Evolutionary conservation across 2,797 vertebrate genomes (phyloP).

Genomic region (Pipistrellus pygmaeus): DNA sequence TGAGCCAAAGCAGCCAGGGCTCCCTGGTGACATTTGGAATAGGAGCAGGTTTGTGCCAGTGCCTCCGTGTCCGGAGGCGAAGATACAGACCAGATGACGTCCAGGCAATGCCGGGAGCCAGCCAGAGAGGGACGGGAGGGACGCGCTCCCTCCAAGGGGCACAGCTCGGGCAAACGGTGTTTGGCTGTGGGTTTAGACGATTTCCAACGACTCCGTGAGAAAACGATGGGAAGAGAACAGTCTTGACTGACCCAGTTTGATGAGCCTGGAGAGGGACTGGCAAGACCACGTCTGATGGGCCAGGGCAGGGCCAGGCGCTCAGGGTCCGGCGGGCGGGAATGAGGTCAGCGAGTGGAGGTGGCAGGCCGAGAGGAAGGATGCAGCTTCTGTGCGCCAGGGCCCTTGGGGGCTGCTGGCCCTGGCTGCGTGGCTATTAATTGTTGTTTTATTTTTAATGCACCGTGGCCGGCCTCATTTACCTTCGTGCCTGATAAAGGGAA

Average conservation of each 20-base stretch:
- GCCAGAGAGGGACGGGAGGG: neutral
- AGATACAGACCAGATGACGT: neutral
- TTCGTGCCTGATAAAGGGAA: constrained; percentile 73
- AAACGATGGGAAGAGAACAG: neutral
- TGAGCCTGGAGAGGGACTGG: neutral
- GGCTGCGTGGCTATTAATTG: constrained; percentile 46
- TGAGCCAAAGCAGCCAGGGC: too few species aligned
- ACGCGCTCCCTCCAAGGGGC: neutral
- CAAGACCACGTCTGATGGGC: rapidly evolving
- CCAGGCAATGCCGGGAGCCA: neutral
- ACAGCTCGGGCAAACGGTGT: neutral
- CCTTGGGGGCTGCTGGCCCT: constrained; percentile 2
- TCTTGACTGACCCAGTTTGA: neutral
- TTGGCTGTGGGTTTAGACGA: neutral
- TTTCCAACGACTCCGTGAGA: neutral
- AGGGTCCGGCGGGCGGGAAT: neutral
- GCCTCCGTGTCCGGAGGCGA: neutral
- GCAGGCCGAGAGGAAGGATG: neutral
- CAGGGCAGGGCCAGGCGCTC: neutral
- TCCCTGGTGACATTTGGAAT: neutral
- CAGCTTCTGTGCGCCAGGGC: neutral
- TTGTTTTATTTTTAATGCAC: neutral
- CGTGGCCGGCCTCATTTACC: constrained; percentile 56
- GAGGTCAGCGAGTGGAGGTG: neutral
- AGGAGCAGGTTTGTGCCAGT: neutral